Evolutionary conservation across 2,113 vertebrate genomes (phyloP), one percentile per base, ranked within the genome.

Genomic region (Neotragus pygmaeus): DNA sequence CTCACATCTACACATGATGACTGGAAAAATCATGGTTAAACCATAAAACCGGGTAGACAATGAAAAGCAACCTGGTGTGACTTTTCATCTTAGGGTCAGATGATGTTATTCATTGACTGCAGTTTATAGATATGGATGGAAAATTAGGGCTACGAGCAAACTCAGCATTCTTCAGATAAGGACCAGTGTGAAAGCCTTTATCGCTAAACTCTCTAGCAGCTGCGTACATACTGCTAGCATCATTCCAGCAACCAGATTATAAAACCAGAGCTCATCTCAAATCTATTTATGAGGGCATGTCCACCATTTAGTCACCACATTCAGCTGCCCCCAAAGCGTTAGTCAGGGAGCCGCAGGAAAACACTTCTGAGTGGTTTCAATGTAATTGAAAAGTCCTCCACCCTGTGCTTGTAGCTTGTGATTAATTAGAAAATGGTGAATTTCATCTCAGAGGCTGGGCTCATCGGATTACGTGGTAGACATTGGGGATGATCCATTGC

Each of bases 221-320:
- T n/a, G 2, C 1, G 8, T 2, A n/a, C 15, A 15, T 4, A 3
- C 15, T 7, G 4, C 30, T 19, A 53, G 13, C 15, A 4, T 55
- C 23, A 2, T 30, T 7, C 6, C 5, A 13, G 1, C 12, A 1
- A 1, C 23, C 9, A 2, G 28, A 14, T 13, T 11, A 0, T 23
- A 78, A 84, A 13, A 57, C 13, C 17, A 57, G 55, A 78, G 12
- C 25, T 11, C 64, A 15, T 3, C 36, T 5, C 28, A 3, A 0
- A 33, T 33, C 47, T 19, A 1, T 16, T 77, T 19, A n/a, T 7
- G 25, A 25, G 0, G 30, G 8, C 39, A 9, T 39, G n/a, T 11
- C n/a, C 53, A 36, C 16, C 28, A 3, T 28, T 17, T 7, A 36
- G 16, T 51, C 33, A 10, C 8, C 12, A 55, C 23, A 1, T 7